Percentiles rank a stretch among this genome's conserved stretches.
phyloP scores from a whole-genome alignment of 2,888 invertebrate species.

The Troilus luridus region DNA sequence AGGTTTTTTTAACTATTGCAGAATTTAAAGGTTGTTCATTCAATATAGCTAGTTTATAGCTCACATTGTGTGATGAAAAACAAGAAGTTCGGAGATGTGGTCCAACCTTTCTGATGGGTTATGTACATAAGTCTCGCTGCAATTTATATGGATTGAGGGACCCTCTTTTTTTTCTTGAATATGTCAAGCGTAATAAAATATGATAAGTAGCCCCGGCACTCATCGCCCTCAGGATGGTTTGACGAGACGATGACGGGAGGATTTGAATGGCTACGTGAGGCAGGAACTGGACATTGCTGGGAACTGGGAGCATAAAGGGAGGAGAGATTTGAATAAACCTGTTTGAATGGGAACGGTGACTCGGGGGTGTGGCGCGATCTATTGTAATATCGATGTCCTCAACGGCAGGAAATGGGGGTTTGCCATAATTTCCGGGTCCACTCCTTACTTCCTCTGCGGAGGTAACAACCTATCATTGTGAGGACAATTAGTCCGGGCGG shows the following conservation, averaged over 20 bases:
- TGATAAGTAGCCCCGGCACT: not conserved
- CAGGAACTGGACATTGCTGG: slow-evolving; percentile 20
- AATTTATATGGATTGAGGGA: too few species aligned
- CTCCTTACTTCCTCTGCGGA: slow-evolving; percentile 49
- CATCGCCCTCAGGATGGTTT: not conserved
- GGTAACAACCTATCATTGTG: slow-evolving; percentile 50
- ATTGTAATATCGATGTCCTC: slow-evolving; percentile 51
- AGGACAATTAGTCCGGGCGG: slow-evolving; percentile 15
- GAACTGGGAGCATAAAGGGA: not conserved
- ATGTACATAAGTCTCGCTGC: too few species aligned
- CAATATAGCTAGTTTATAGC: too few species aligned
- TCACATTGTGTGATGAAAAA: too few species aligned
- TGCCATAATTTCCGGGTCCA: slow-evolving; percentile 53
- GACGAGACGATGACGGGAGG: slow-evolving; percentile 14
- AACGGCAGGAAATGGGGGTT: slow-evolving; percentile 48
- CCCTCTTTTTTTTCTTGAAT: not conserved
- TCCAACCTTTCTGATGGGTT: too few species aligned
- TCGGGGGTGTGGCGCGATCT: slow-evolving; percentile 48
- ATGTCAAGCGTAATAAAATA: not conserved
- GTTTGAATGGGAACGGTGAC: slow-evolving; percentile 28
- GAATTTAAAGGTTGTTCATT: too few species aligned
- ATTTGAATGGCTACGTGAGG: not conserved
- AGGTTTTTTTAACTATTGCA: too few species aligned
- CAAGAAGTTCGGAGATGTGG: too few species aligned
- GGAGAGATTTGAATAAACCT: not conserved